A percentile compares a stretch with the other conserved stretches of the same genome.
Conservation (phyloP, 1,140 invertebrate species). For the Aphelenchoides avenae region DNA sequence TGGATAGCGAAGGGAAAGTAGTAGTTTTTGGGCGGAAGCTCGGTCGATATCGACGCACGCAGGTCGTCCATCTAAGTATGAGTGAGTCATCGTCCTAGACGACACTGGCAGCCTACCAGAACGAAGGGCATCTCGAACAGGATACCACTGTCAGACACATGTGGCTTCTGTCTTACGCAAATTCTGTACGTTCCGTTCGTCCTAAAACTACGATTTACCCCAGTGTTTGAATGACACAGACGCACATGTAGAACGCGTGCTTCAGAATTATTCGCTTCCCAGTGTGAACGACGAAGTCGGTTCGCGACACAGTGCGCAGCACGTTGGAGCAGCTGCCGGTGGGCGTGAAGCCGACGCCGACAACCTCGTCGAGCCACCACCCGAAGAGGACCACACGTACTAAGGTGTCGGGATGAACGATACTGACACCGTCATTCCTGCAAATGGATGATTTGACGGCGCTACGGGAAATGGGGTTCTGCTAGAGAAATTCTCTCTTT, state of each 20-base stretch:
- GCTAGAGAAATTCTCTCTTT: too few species aligned
- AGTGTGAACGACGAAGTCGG: slow-evolving; percentile 48
- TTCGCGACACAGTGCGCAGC: slow-evolving; percentile 28
- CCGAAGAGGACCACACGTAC: slow-evolving; percentile 49
- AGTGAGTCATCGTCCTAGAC: too few species aligned
- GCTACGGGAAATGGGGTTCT: too few species aligned
- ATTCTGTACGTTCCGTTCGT: slow-evolving; percentile 41
- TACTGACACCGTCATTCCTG: slow-evolving; percentile 48
- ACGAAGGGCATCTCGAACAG: slow-evolving; percentile 39
- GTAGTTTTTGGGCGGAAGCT: slow-evolving; percentile 38
- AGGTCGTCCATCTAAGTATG: slow-evolving; percentile 47
- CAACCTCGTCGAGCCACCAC: slow-evolving; percentile 45
- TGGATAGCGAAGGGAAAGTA: slow-evolving; percentile 64
- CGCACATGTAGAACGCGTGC: slow-evolving; percentile 33
- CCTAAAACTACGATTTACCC: too few species aligned
- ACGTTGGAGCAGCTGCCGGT: slow-evolving; percentile 42
- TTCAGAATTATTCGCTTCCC: slow-evolving; percentile 44
- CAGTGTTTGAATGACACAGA: too few species aligned
- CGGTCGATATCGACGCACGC: slow-evolving; percentile 44
- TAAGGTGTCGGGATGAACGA: slow-evolving; percentile 39
- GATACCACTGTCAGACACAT: slow-evolving; percentile 27
- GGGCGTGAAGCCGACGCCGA: slow-evolving; percentile 40
- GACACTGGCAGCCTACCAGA: too few species aligned
- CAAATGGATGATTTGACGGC: too few species aligned
- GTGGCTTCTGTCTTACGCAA: slow-evolving; percentile 46